Percentiles rank a stretch among this genome's conserved stretches.
Conservation (phyloP, 2,113 vertebrate genomes). For the Anguilla japonica region DNA sequence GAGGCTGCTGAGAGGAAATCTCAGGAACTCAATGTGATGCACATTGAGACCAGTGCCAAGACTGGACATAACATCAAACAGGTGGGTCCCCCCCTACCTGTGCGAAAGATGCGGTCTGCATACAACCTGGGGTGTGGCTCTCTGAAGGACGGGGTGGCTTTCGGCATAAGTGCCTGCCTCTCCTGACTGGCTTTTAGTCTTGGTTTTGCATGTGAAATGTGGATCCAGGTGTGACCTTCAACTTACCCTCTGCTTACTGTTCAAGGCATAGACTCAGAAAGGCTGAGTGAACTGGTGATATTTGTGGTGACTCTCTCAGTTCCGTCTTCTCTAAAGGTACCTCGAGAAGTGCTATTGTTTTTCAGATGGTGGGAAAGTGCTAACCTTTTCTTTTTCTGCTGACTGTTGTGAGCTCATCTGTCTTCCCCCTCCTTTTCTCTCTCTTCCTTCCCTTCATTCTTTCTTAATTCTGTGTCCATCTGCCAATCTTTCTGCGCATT, state of each 20-base stretch:
- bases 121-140: neutral
- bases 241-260: neutral
- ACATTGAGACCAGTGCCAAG: slow-evolving; percentile 80
- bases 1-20: slow-evolving; percentile 79
- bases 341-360: neutral
- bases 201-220: neutral
- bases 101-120: neutral
- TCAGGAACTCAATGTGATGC: slow-evolving; percentile 77
- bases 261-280: neutral
- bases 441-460: slow-evolving; percentile 39
- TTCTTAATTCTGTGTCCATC: slow-evolving; percentile 39
- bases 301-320: neutral
- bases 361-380: neutral
- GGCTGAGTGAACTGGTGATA: neutral
- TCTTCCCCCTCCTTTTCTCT: slow-evolving; percentile 51
- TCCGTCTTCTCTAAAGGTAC: neutral
- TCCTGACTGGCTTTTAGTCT: neutral
- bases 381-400: slow-evolving; percentile 22
- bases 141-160: neutral
- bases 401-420: slow-evolving; percentile 44
- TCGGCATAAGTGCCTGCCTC: neutral
- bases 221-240: neutral
- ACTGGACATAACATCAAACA: slow-evolving; percentile 76
- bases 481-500: slow-evolving; percentile 33
- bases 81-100: slow-evolving; percentile 64